Percentiles rank a stretch among this genome's conserved stretches.
Evolutionary conservation across 1,140 invertebrate genomes (phyloP).

Genomic region (Habropoda laboriosa): DNA sequence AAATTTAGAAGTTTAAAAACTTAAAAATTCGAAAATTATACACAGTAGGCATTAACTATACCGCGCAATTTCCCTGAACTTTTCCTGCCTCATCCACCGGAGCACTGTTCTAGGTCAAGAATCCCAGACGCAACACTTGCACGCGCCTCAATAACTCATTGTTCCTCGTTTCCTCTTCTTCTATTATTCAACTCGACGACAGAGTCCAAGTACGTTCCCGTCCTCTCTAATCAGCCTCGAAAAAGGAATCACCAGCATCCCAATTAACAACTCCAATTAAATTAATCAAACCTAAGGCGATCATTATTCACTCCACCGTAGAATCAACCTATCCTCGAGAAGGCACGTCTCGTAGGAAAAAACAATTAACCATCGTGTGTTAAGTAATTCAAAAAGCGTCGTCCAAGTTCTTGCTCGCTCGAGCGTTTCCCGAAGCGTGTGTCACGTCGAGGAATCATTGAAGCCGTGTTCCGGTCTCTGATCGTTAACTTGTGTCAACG

Average conservation of each 20-base stretch:
- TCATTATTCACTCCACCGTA: neutral
- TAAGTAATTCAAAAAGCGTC: slow-evolving; percentile 21
- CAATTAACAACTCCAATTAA: neutral
- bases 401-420: slow-evolving; percentile 5
- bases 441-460: slow-evolving; percentile 15
- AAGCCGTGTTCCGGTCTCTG: slow-evolving; percentile 30
- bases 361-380: slow-evolving; percentile 18
- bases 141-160: neutral
- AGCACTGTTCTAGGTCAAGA: neutral
- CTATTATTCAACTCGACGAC: neutral
- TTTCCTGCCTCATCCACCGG: neutral
- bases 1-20: neutral
- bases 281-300: neutral
- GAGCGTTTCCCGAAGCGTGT: slow-evolving; percentile 12
- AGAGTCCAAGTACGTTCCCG: neutral
- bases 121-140: neutral
- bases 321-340: neutral
- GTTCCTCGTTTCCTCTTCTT: neutral
- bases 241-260: too few species aligned
- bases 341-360: neutral
- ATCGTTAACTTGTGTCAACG: slow-evolving; percentile 49
- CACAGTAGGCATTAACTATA: too few species aligned
- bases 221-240: too few species aligned
- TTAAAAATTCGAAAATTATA: neutral
- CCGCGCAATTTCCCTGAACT: neutral